phyloP scores from a whole-genome alignment of 2,113 vertebrate genomes.

The Poicephalus gulielmi region DNA sequence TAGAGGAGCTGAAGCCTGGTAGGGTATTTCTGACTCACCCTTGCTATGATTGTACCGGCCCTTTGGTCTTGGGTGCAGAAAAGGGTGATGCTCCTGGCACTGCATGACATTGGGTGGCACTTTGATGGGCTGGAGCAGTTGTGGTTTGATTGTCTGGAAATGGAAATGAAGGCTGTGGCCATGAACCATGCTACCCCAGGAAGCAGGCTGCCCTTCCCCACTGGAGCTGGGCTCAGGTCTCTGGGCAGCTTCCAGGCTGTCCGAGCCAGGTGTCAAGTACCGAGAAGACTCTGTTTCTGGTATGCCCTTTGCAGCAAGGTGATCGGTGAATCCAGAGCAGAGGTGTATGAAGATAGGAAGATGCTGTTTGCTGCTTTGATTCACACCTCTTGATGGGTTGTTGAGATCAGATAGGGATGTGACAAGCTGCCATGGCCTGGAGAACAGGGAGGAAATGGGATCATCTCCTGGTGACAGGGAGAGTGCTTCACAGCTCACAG shows the following conservation, averaged over 20 bases:
- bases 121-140: neutral
- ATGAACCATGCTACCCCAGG: rapidly evolving
- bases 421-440: neutral
- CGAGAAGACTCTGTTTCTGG: neutral
- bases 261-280: neutral
- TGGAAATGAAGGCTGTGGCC: neutral
- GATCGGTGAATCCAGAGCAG: neutral
- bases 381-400: neutral
- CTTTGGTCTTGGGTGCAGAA: neutral
- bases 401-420: neutral
- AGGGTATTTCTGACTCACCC: neutral
- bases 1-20: neutral
- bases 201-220: neutral
- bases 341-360: neutral
- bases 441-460: neutral
- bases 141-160: neutral
- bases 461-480: neutral
- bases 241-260: neutral
- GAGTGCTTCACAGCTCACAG: neutral
- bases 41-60: neutral
- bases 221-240: neutral
- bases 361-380: neutral
- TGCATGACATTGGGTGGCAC: neutral
- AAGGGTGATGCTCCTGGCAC: neutral
- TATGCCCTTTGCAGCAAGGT: neutral